Conservation (phyloP, 2,113 vertebrate genomes). For the Sinocyclocheilus rhinocerous region DNA sequence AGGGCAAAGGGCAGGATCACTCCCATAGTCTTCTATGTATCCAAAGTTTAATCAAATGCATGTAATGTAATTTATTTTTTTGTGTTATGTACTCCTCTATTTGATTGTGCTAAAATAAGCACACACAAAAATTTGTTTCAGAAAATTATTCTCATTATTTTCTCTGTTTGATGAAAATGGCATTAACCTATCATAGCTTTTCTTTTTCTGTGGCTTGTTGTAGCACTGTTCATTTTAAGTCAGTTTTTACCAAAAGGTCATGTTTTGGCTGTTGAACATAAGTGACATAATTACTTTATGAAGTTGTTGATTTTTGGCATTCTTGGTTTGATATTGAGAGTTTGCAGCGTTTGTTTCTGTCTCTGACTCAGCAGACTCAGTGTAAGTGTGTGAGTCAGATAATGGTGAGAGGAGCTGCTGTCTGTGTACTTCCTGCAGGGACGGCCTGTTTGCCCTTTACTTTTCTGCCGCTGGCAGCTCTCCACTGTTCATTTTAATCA, state of each 20-base stretch:
- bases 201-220: background rate
- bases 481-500: conserved; percentile 77
- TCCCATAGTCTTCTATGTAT: background rate
- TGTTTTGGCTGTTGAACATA: conserved; percentile 5
- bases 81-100: too few relatives aligned
- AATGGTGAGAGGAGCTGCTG: conserved; percentile 44
- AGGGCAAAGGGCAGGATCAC: conserved; percentile 45
- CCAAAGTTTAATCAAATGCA: too few relatives aligned
- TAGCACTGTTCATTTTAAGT: background rate
- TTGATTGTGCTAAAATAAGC: too few relatives aligned
- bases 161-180: background rate
- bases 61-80: too few relatives aligned
- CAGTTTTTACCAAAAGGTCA: background rate
- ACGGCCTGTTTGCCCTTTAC: conserved; percentile 66
- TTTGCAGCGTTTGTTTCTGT: conserved; percentile 24
- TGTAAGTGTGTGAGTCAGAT: conserved; percentile 41
- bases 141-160: background rate
- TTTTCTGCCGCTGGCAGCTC: conserved; percentile 60
- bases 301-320: conserved; percentile 3
- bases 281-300: background rate
- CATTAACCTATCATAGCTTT: background rate
- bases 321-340: conserved; percentile 25
- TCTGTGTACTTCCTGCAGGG: conserved; percentile 59
- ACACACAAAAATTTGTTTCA: too few relatives aligned
- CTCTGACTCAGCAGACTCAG: conserved; percentile 50